These are phyloP conservation scores for Grus americana DNA, from an alignment of 2,113 vertebrate species.

Conservation along the genomic window DNA sequence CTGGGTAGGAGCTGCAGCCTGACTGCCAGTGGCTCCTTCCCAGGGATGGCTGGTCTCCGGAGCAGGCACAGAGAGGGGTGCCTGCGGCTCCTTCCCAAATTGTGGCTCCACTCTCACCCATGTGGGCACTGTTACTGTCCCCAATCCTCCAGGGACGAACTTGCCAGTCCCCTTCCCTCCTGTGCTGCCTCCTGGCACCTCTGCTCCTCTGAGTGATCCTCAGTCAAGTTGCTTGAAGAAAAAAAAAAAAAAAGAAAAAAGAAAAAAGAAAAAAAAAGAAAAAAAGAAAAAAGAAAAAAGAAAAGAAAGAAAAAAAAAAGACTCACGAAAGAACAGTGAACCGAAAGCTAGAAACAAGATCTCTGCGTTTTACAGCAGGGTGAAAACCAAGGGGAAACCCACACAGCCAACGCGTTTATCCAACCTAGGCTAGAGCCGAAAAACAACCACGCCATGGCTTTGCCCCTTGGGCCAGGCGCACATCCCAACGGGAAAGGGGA, in stretches of 20 bases:
- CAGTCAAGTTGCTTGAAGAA: not conserved
- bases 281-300: not conserved
- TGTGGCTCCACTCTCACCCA: accelerated
- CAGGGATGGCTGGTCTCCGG: accelerated
- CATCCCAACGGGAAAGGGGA: not conserved
- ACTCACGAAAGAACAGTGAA: accelerated
- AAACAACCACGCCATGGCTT: accelerated
- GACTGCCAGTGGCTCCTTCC: not conserved
- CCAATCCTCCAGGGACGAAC: accelerated
- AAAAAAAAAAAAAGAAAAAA: not conserved
- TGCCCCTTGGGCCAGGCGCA: accelerated
- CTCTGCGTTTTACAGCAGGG: not conserved
- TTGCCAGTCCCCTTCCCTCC: not conserved
- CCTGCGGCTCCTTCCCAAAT: not conserved
- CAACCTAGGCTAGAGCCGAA: not conserved
- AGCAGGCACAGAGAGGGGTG: not conserved
- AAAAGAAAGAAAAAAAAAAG: too few relatives aligned
- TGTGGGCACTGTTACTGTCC: not conserved
- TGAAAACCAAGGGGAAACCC: not conserved
- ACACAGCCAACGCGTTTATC: not conserved
- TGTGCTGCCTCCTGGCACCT: not conserved
- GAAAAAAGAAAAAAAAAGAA: too few relatives aligned
- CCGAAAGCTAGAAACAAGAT: not conserved
- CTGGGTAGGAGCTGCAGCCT: not conserved
- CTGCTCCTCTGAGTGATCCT: not conserved